Evolutionary conservation across 2,113 vertebrate species (phyloP).

Genomic region (Mustela lutreola): DNA sequence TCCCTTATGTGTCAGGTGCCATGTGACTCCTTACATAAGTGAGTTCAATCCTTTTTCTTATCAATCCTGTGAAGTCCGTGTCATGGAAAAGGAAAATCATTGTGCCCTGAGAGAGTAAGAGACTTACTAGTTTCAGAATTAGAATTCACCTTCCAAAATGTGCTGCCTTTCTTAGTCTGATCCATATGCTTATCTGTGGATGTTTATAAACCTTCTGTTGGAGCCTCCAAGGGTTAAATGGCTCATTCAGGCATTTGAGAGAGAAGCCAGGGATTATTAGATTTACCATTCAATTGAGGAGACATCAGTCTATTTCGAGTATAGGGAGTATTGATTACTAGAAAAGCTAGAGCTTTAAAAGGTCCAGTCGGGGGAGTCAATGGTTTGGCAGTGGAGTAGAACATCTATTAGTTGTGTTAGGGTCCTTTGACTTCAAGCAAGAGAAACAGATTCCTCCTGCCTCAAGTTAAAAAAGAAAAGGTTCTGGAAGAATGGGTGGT

Average conservation of each 20-base stretch:
- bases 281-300: neutral
- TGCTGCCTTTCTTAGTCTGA: neutral
- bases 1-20: neutral
- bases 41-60: neutral
- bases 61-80: neutral
- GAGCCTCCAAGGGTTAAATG: neutral
- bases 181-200: neutral
- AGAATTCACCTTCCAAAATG: neutral
- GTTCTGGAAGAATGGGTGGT: neutral
- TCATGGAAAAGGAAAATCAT: neutral
- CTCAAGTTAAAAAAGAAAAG: neutral
- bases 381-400: neutral
- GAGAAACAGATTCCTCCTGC: neutral
- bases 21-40: neutral
- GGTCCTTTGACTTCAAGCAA: neutral
- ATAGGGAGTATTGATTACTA: neutral
- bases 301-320: neutral
- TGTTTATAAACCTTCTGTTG: neutral
- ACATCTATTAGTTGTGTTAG: neutral
- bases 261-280: neutral
- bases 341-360: neutral
- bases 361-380: neutral
- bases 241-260: neutral
- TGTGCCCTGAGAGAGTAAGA: neutral
- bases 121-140: neutral